A percentile compares a stretch with the other conserved stretches of the same genome.
These are phyloP conservation scores for Ibidorhyncha struthersii DNA, from an alignment of 2,113 vertebrate species.

Conservation along the genomic window DNA sequence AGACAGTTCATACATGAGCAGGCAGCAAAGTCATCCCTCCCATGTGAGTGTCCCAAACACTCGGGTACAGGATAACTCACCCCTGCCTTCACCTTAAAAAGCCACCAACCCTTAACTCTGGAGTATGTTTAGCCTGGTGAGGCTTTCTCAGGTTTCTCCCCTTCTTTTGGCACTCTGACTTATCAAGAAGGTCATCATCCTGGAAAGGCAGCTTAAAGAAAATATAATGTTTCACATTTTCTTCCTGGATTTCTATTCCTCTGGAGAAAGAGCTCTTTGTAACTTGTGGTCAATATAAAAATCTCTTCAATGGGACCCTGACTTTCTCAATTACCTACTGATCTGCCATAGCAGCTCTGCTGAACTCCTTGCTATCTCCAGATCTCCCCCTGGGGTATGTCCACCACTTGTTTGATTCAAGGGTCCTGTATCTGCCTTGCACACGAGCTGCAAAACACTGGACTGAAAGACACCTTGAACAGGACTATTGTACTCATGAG, in stretches of 20 bases:
- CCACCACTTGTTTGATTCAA: background rate
- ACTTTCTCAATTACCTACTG: accelerated
- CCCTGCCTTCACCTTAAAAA: background rate
- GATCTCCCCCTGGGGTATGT: background rate
- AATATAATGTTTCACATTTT: background rate
- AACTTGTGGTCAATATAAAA: background rate
- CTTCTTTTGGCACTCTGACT: background rate
- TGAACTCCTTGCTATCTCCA: background rate
- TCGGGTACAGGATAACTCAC: background rate
- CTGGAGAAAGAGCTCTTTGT: background rate
- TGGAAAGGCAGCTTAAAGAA: background rate
- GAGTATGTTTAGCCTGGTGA: background rate
- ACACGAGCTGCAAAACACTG: background rate
- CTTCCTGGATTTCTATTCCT: background rate
- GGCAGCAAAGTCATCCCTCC: background rate
- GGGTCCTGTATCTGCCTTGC: background rate
- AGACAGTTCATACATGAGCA: background rate
- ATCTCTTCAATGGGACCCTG: background rate
- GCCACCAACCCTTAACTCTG: background rate
- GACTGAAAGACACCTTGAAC: background rate
- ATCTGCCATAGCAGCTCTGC: background rate
- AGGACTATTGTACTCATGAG: accelerated
- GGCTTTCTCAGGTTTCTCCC: accelerated
- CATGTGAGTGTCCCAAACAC: background rate
- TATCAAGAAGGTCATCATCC: accelerated